These are phyloP conservation scores for Eupsilia transversa DNA, from an alignment of 2,888 invertebrate species.

Conservation along the genomic window DNA sequence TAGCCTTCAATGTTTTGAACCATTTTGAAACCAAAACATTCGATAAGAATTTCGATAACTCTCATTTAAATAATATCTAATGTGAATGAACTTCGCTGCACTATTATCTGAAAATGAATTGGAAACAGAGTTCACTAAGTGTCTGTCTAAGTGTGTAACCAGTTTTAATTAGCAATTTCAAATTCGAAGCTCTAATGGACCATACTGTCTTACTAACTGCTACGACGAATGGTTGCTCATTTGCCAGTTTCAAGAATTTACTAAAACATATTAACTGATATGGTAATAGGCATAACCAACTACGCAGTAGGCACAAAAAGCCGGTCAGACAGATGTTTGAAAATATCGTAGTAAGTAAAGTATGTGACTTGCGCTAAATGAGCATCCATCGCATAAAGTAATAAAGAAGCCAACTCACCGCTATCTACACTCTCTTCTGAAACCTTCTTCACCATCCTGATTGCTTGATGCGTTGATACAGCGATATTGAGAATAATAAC, in stretches of 20 bases:
- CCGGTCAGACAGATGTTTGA: slow-evolving; percentile 67
- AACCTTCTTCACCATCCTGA: slow-evolving; percentile 90
- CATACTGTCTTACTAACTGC: slow-evolving; percentile 17
- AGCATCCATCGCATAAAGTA: slow-evolving; percentile 43
- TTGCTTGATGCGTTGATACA: slow-evolving; percentile 85
- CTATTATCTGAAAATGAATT: slow-evolving; percentile 47
- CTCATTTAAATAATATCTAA: slow-evolving; percentile 20
- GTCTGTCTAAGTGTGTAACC: slow-evolving; percentile 27
- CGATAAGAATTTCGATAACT: slow-evolving; percentile 34
- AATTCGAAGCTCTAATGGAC: slow-evolving; percentile 47
- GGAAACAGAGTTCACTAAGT: slow-evolving; percentile 12
- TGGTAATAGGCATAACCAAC: slow-evolving; percentile 62
- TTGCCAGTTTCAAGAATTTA: slow-evolving; percentile 20
- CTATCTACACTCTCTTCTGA: slow-evolving; percentile 90
- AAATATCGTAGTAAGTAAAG: slow-evolving; percentile 54
- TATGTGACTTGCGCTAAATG: slow-evolving; percentile 56
- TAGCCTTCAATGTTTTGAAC: slow-evolving; percentile 13
- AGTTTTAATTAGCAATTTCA: slow-evolving; percentile 55
- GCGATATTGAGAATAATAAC: slow-evolving; percentile 83
- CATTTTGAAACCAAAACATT: slow-evolving; percentile 25
- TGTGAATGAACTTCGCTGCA: slow-evolving; percentile 34
- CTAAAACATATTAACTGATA: slow-evolving; percentile 20
- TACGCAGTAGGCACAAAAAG: slow-evolving; percentile 72
- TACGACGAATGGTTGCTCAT: slow-evolving; percentile 37
- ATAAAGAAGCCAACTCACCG: slow-evolving; percentile 81